Evolutionary conservation across 2,797 vertebrate species (phyloP).

Genomic region (Alcedo atthis): DNA sequence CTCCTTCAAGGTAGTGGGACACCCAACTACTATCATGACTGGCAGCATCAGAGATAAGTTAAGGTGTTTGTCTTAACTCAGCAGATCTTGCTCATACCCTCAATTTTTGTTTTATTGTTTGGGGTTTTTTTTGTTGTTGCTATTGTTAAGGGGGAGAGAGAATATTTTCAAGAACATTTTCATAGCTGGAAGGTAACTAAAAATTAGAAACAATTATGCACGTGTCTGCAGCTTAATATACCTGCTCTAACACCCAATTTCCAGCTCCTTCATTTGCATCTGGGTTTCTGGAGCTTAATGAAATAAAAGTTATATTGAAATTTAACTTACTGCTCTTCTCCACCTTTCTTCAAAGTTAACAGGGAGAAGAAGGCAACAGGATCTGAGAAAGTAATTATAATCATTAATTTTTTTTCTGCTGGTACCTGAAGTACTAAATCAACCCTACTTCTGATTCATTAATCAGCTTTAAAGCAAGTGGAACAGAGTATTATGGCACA

Average conservation of each 20-base stretch:
- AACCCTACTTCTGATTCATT: slow-evolving; percentile 34
- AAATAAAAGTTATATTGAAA: neutral
- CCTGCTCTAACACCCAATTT: neutral
- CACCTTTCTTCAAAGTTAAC: neutral
- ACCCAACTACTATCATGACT: neutral
- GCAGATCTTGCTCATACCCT: neutral
- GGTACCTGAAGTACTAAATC: slow-evolving; percentile 33
- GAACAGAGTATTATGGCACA: slow-evolving; percentile 16
- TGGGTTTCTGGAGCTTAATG: neutral
- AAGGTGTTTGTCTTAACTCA: slow-evolving; percentile 34
- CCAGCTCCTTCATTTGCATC: neutral
- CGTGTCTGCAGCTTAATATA: neutral
- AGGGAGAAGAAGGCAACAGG: neutral
- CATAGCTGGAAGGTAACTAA: neutral
- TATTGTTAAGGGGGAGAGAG: neutral
- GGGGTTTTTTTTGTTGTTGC: neutral
- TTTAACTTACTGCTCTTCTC: neutral
- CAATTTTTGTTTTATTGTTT: neutral
- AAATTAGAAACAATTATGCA: neutral
- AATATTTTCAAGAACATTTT: neutral
- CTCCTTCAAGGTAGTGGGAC: slow-evolving; percentile 46
- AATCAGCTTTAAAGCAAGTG: slow-evolving; percentile 54
- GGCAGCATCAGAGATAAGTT: slow-evolving; percentile 38
- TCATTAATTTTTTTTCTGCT: slow-evolving; percentile 35
- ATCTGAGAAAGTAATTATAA: neutral